Conservation (phyloP, 2,113 vertebrate species). For the Lepus europaeus region DNA sequence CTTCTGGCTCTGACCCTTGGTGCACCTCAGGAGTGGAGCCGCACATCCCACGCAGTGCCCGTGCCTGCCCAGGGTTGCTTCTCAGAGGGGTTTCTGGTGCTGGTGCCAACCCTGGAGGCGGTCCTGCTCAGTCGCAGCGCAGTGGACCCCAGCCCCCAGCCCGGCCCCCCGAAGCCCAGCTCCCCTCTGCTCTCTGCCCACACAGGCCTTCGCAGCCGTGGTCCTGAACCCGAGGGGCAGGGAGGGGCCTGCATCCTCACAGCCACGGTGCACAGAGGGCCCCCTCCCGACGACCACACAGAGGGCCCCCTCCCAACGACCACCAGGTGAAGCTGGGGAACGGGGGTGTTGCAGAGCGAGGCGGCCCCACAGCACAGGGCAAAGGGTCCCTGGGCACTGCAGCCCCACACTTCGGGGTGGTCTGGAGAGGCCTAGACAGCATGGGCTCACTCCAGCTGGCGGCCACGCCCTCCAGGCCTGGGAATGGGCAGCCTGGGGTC, state of each 20-base stretch:
- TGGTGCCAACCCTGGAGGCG: background rate
- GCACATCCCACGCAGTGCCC: background rate
- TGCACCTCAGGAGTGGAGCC: too few species aligned
- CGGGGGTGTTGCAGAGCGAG: background rate
- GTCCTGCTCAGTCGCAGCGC: background rate
- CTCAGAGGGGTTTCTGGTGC: rapidly evolving
- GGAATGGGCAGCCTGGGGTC: too few species aligned
- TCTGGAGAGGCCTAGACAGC: too few species aligned
- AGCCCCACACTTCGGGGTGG: too few species aligned
- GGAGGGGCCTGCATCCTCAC: background rate
- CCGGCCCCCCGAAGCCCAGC: background rate
- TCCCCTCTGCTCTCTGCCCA: background rate
- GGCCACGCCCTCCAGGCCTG: too few species aligned
- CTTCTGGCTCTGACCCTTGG: too few species aligned
- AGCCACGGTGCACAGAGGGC: background rate
- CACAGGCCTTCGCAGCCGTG: background rate
- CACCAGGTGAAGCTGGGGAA: background rate
- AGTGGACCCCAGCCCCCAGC: background rate
- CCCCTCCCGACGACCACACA: background rate
- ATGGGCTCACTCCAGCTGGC: too few species aligned
- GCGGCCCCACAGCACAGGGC: background rate
- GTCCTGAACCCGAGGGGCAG: background rate
- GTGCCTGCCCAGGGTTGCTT: rapidly evolving
- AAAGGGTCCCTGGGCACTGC: too few species aligned
- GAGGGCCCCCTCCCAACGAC: too few species aligned